Conservation (phyloP, 1,140 invertebrate species). For the Nasonia longicornis region DNA sequence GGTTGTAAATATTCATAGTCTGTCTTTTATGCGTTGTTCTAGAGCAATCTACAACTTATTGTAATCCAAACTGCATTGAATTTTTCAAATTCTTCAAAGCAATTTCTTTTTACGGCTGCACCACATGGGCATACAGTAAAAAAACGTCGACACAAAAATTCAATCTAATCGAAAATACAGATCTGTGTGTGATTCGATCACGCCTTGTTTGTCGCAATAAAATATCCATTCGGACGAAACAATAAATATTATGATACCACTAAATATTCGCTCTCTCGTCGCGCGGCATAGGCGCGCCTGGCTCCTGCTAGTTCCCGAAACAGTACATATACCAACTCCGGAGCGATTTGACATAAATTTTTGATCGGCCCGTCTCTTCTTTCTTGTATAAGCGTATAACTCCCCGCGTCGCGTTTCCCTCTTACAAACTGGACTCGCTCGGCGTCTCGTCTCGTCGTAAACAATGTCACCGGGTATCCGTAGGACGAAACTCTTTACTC, state of each 20-base stretch:
- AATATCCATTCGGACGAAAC: background rate
- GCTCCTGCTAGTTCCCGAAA: background rate
- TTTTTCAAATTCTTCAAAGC: too few species aligned
- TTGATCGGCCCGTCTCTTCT: conserved; percentile 3
- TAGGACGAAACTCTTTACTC: conserved; percentile 32
- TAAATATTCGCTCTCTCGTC: background rate
- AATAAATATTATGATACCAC: background rate
- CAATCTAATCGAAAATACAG: background rate
- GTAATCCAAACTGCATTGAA: too few species aligned
- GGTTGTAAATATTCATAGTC: too few species aligned
- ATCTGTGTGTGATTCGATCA: background rate
- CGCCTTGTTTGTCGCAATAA: background rate
- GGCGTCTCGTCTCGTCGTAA: conserved; percentile 20
- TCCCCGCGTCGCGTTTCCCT: background rate
- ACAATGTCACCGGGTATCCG: conserved; percentile 33
- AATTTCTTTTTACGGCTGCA: too few species aligned
- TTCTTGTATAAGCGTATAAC: background rate
- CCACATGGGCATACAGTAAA: too few species aligned
- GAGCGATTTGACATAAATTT: background rate
- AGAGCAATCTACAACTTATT: too few species aligned
- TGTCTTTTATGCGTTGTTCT: too few species aligned
- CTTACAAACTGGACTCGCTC: background rate
- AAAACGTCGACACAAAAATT: too few species aligned
- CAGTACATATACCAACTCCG: background rate
- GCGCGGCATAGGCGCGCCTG: too few species aligned